These are phyloP conservation scores for Penaeus indicus DNA, from an alignment of 1,140 invertebrate genomes.

Conservation along the genomic window DNA sequence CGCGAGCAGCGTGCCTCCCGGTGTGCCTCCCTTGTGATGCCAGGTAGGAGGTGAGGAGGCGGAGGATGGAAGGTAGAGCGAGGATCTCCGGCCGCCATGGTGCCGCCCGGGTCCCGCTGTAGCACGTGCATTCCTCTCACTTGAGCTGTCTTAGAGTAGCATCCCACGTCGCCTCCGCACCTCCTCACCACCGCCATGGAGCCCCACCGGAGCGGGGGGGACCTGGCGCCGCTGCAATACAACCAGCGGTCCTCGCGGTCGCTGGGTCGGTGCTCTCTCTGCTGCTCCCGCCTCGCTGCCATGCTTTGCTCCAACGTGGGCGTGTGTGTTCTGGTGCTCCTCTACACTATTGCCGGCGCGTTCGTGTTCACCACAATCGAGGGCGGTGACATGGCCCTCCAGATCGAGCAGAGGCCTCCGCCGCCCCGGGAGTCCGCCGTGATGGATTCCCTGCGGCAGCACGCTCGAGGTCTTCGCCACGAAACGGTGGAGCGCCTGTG, in stretches of 20 bases:
- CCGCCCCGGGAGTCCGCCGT: slow-evolving; percentile 45
- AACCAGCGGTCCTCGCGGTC: slow-evolving; percentile 11
- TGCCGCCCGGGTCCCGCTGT: too few species aligned
- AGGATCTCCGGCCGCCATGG: too few species aligned
- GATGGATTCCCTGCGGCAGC: slow-evolving; percentile 45
- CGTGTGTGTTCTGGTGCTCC: slow-evolving; percentile 74
- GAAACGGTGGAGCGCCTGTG: slow-evolving; percentile 77
- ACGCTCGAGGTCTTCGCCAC: slow-evolving; percentile 68
- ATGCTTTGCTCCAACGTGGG: slow-evolving; percentile 74
- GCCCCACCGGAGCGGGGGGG: slow-evolving; percentile 26
- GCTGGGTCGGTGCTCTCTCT: slow-evolving; percentile 66
- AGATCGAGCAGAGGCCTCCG: slow-evolving; percentile 1
- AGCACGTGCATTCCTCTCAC: too few species aligned
- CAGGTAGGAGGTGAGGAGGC: too few species aligned
- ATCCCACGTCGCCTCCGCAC: neutral
- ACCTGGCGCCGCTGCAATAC: slow-evolving; percentile 53
- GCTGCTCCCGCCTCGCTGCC: slow-evolving; percentile 72
- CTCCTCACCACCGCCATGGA: slow-evolving; percentile 29
- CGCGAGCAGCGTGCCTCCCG: too few species aligned
- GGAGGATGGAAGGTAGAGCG: too few species aligned
- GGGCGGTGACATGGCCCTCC: slow-evolving; percentile 67
- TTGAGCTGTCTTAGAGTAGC: neutral
- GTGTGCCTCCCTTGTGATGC: too few species aligned
- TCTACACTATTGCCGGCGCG: slow-evolving; percentile 76
- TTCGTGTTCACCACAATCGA: slow-evolving; percentile 76